A percentile compares a stretch with the other conserved stretches of the same genome.
These are phyloP conservation scores for Porites cylindrica DNA, from an alignment of 92 coral and sea anemone genomes.

Conservation along the genomic window DNA sequence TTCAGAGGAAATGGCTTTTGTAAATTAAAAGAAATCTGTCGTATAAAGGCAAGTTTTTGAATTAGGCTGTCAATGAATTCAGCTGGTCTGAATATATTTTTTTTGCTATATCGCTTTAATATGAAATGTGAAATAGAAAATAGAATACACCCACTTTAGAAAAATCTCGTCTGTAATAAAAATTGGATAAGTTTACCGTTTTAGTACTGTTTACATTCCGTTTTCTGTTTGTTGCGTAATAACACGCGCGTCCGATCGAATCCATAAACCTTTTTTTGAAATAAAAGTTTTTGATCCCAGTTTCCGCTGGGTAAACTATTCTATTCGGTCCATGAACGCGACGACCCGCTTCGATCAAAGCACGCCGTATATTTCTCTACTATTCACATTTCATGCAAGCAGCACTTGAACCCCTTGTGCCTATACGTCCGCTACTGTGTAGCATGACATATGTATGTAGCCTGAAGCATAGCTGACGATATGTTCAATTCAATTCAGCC, in stretches of 20 bases:
- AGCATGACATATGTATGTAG: background rate
- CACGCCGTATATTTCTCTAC: background rate
- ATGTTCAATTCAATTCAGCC: no score
- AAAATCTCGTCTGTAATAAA: constrained; percentile 5
- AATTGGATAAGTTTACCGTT: constrained; percentile 12
- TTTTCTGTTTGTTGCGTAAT: constrained; percentile 3
- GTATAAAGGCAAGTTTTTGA: constrained; percentile 5
- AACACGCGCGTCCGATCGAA: background rate
- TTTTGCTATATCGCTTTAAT: constrained; percentile 20
- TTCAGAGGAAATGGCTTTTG: constrained; percentile 15
- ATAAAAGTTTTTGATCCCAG: no score
- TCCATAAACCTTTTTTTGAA: no score
- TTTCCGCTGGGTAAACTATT: no score
- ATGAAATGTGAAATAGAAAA: constrained; percentile 13
- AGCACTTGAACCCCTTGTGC: background rate
- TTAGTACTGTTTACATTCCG: background rate
- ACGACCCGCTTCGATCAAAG: background rate
- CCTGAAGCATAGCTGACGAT: background rate
- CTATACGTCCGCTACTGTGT: background rate
- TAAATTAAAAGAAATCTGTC: background rate
- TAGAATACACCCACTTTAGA: background rate
- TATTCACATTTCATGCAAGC: background rate
- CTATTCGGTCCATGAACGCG: no score
- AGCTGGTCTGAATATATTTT: constrained; percentile 42
- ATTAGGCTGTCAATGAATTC: constrained; percentile 22